Conservation (phyloP, 2,888 invertebrate genomes). For the Drosophila trichaetosa region DNA sequence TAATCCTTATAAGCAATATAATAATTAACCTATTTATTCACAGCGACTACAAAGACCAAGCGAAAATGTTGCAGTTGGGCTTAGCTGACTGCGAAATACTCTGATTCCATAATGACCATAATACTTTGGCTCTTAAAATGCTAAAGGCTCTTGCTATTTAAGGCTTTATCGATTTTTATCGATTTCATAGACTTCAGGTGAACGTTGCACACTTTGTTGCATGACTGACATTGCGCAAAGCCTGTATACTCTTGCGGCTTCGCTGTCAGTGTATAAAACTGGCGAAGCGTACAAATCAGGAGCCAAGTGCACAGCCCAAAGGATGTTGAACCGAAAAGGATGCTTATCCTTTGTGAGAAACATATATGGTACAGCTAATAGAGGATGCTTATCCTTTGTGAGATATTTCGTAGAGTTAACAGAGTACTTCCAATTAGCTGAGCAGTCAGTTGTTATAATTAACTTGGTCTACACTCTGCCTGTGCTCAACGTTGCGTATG, state of each 20-base stretch:
- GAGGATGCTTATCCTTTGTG: conserved; percentile 15
- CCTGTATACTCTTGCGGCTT: background rate
- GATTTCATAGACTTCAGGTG: background rate
- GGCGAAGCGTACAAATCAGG: conserved; percentile 2
- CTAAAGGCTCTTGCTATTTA: background rate
- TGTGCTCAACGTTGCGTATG: conserved; percentile 71
- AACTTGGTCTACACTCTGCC: conserved; percentile 47
- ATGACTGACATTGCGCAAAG: background rate
- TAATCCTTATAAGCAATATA: background rate
- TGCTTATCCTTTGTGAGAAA: background rate
- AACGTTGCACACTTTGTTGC: background rate
- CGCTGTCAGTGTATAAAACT: background rate
- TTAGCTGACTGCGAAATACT: background rate
- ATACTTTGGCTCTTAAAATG: background rate
- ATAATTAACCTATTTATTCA: conserved; percentile 1
- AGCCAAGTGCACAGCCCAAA: conserved; percentile 1
- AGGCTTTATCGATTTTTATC: background rate
- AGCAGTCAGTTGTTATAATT: conserved; percentile 64
- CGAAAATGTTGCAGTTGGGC: background rate
- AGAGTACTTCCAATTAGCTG: conserved; percentile 62
- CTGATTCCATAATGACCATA: background rate
- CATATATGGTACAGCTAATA: background rate
- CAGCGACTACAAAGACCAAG: background rate
- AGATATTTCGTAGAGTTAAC: conserved; percentile 1
- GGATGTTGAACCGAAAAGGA: background rate